Conservation (phyloP, 1,140 invertebrate genomes). For the Hycleus phaleratus region DNA sequence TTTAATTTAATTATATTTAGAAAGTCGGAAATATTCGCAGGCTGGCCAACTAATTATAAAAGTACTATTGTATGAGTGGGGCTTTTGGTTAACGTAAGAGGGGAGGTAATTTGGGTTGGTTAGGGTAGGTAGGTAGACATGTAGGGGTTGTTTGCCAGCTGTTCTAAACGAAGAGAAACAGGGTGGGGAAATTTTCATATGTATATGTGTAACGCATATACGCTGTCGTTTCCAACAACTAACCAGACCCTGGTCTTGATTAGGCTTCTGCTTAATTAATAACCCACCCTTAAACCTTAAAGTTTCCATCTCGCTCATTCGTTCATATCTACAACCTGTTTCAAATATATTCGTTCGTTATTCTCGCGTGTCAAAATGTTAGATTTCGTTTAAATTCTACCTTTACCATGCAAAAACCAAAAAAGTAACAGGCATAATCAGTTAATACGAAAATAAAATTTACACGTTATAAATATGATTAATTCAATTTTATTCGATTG, state of each 20-base stretch:
- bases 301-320: not conserved
- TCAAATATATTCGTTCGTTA: conserved; percentile 25
- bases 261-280: conserved; percentile 31
- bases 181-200: not conserved
- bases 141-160: conserved; percentile 3
- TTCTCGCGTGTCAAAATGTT: conserved; percentile 27
- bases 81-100: not conserved
- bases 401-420: conserved; percentile 16
- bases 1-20: conserved; percentile 15
- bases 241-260: conserved; percentile 21
- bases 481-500: too few species aligned
- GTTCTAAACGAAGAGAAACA: not conserved
- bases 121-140: not conserved
- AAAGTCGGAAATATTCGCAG: conserved; percentile 13
- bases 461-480: too few species aligned
- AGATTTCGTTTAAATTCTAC: conserved; percentile 26
- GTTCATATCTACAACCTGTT: conserved; percentile 9
- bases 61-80: conserved; percentile 1
- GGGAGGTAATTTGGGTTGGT: too few species aligned
- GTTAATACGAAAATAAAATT: too few species aligned
- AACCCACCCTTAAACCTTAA: conserved; percentile 17
- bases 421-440: conserved; percentile 2
- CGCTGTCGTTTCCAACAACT: conserved; percentile 11
- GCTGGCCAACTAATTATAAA: conserved; percentile 14
- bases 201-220: not conserved